phyloP scores from a whole-genome alignment of 2,113 vertebrate genomes.

The Mastomys natalensis region DNA sequence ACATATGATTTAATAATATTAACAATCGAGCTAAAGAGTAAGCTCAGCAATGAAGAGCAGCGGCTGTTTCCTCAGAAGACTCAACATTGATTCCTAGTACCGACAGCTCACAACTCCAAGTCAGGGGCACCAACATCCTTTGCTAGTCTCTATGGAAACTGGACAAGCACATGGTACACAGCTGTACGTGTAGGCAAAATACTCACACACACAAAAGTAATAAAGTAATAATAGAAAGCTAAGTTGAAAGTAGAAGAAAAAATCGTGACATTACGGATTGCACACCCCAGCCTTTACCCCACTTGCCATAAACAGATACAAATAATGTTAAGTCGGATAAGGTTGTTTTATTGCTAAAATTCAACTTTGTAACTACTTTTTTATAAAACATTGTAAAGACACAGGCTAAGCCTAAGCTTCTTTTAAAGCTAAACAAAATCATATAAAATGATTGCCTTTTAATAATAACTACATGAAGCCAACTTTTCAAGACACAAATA shows the following conservation, averaged over 20 bases:
- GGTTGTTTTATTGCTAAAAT: conserved; percentile 61
- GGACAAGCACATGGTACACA: neutral
- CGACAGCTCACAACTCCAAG: neutral
- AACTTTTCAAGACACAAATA: conserved; percentile 71
- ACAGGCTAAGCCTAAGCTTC: neutral
- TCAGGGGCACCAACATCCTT: neutral
- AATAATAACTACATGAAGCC: conserved; percentile 56
- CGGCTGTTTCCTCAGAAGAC: too few species aligned
- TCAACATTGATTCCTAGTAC: neutral
- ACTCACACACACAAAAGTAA: neutral
- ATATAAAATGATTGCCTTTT: conserved; percentile 54
- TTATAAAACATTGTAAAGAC: conserved; percentile 62
- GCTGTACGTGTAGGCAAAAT: neutral
- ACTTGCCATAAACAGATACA: neutral
- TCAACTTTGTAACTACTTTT: conserved; percentile 22
- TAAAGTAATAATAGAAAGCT: neutral
- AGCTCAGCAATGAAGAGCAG: neutral
- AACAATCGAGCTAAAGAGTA: neutral
- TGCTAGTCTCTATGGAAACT: neutral
- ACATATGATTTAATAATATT: neutral
- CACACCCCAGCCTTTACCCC: neutral
- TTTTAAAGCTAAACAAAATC: conserved; percentile 62
- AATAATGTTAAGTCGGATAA: conserved; percentile 11
- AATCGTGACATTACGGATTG: neutral
- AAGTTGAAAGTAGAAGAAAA: conserved; percentile 22